Conservation (phyloP, 2,113 vertebrate genomes). For the Suricata suricatta region DNA sequence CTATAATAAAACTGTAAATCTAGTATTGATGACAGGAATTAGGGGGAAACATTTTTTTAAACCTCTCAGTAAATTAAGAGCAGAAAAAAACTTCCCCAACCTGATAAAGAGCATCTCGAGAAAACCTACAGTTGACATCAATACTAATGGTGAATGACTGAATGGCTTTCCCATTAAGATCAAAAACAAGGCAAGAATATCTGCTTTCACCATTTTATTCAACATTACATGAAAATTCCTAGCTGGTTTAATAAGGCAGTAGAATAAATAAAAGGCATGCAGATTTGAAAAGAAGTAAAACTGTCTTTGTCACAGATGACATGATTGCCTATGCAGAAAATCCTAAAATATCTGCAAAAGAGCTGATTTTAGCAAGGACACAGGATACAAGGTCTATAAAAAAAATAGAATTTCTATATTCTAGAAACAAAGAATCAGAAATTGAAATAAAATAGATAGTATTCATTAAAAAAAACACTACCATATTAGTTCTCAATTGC, state of each 20-base stretch:
- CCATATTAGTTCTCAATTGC: background rate
- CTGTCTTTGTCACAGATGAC: conserved; percentile 9
- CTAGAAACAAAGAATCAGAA: conserved; percentile 1
- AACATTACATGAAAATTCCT: background rate
- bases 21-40: background rate
- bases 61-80: background rate
- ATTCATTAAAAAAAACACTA: background rate
- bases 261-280: conserved; percentile 30
- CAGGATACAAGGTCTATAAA: background rate
- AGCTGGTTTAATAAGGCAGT: conserved; percentile 11
- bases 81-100: background rate
- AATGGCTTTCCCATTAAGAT: background rate
- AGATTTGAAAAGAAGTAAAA: conserved; percentile 26
- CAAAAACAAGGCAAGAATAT: conserved; percentile 21
- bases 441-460: background rate
- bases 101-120: background rate
- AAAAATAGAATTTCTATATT: background rate
- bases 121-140: background rate
- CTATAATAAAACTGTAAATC: conserved; percentile 82
- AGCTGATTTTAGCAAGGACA: conserved; percentile 15
- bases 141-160: background rate
- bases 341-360: conserved; percentile 7
- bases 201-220: background rate
- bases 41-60: background rate
- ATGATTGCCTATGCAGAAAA: background rate